Evolutionary conservation across 2,113 vertebrate species (phyloP), one percentile per base, ranked within the genome.

Genomic region (Tilapia sparmanii): DNA sequence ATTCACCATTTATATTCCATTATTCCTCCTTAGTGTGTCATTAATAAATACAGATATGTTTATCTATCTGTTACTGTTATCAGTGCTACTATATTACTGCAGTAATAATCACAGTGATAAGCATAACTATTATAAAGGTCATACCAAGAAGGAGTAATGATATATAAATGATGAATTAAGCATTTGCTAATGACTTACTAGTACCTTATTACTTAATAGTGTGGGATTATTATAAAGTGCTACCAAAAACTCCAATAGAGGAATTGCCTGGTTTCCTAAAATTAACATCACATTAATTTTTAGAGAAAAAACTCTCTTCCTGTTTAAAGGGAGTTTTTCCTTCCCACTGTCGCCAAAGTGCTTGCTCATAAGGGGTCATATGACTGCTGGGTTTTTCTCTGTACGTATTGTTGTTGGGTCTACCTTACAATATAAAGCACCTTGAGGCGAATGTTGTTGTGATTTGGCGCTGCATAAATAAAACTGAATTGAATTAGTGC

Each of bases 321-420:
- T 63, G 59, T 66, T 8, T 0, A 0, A 63, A n/a, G 18, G 31
- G 6, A 66, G 61, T 1, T 66, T 66, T 35, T 35, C 31, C 18
- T 35, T 66, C 6, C 18, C 31, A 66, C 18, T 35, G 6, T 66
- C 1, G 3, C 61, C 31, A n/a, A 35, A 66, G 31, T 35, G 18
- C 31, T 63, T 66, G 61, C 31, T 66, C 18, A 66, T n/a, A 35
- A 6, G 10, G 59, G 31, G 18, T n/a, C 31, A 3, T n/a, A 35
- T 66, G 61, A 66, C 35, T 35, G 61, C 35, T 63, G 10, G 31
- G 61, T 35, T 66, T 66, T 66, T 66, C 18, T 35, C 16, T 66
- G 4, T 66, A 63, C n/a, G 18, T 63, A 3, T 35, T 35, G 5
- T 35, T 35, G 31, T 35, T 0, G 59, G 6, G 10, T 63, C 31